phyloP scores from a whole-genome alignment of 1,140 invertebrate species.

The Drosophila lini region DNA sequence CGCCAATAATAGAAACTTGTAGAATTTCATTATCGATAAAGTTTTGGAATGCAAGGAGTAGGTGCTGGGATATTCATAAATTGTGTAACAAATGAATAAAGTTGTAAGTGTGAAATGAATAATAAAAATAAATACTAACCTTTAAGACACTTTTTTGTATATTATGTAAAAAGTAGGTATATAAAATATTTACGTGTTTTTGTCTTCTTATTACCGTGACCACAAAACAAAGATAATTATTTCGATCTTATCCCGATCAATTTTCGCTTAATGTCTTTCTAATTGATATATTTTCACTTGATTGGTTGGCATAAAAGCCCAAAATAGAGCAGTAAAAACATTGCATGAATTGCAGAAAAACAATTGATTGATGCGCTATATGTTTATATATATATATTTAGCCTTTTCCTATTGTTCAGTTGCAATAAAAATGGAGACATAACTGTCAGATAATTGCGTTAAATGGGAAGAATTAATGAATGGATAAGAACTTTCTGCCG shows the following conservation, averaged over 20 bases:
- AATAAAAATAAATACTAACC: constrained; percentile 3
- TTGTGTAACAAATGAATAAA: constrained; percentile 11
- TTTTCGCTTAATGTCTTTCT: constrained; percentile 55
- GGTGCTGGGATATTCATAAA: constrained; percentile 34
- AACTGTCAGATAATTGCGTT: constrained; percentile 52
- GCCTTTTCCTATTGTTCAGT: constrained; percentile 30
- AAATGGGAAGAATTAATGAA: constrained; percentile 66
- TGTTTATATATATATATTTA: constrained; percentile 20
- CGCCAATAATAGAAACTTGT: constrained; percentile 77
- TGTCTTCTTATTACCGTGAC: not conserved
- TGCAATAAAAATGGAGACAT: constrained; percentile 32
- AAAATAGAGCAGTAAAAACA: constrained; percentile 21
- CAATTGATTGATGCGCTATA: constrained; percentile 59
- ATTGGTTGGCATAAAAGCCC: constrained; percentile 33
- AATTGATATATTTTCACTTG: constrained; percentile 59
- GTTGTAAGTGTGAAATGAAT: constrained; percentile 6
- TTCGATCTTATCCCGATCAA: constrained; percentile 39
- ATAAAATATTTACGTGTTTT: not conserved
- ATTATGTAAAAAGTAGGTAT: not conserved
- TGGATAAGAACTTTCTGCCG: constrained; percentile 46
- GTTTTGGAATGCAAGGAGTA: constrained; percentile 37
- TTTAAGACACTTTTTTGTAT: not conserved
- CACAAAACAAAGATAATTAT: constrained; percentile 19
- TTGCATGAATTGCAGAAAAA: constrained; percentile 49
- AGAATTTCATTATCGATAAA: constrained; percentile 77